Base-by-base conservation (phyloP, 1,140 invertebrate genomes). In the Drosophila pseudoobscura region DNA sequence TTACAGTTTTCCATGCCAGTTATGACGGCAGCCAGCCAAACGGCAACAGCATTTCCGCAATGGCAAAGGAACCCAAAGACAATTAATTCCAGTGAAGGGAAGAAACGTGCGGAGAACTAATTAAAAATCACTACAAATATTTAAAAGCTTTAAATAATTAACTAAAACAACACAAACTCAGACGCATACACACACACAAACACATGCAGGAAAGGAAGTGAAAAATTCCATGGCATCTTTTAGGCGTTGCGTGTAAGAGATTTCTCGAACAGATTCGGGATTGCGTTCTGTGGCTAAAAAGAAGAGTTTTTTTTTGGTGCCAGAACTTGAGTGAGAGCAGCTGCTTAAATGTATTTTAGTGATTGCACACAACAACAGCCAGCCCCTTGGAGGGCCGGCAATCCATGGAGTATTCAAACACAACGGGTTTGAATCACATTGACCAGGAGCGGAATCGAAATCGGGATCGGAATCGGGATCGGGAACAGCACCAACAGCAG, bases 261-360 rank as follows among this genome's bases (percentile, higher is more conserved):
- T 55, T 51, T 75, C 57, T 46, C 57, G 68, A 54, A 52, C 26
- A 35, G 44, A 74, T 55, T 46, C 44, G 26, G 46, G 24, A 5
- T n/a, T 39, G 41, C 13, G n/a, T 17, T 41, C 17, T 5, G 35
- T 39, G 35, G 9, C 35, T 39, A 39, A 11, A 39, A 39, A 13
- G 9, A 9, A 11, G 35, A 11, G 35, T 45, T 11, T 26, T 55
- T 55, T 60, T 59, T 71, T 72, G 44, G 47, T 66, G 51, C 53
- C 46, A 39, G 26, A 46, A 59, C 44, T 55, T 58, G 49, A 60
- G 47, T 57, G 55, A 46, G 60, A 66, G 80, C 89, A 90, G 78
- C 89, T 84, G 90, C 72, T 91, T 91, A 91, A 91, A 91, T 91
- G 90, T 90, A 90, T 91, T 90, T 90, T 89, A 80, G 84, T 87